These are phyloP conservation scores for Hymenopus coronatus DNA, from an alignment of 2,888 invertebrate genomes.

Conservation along the genomic window DNA sequence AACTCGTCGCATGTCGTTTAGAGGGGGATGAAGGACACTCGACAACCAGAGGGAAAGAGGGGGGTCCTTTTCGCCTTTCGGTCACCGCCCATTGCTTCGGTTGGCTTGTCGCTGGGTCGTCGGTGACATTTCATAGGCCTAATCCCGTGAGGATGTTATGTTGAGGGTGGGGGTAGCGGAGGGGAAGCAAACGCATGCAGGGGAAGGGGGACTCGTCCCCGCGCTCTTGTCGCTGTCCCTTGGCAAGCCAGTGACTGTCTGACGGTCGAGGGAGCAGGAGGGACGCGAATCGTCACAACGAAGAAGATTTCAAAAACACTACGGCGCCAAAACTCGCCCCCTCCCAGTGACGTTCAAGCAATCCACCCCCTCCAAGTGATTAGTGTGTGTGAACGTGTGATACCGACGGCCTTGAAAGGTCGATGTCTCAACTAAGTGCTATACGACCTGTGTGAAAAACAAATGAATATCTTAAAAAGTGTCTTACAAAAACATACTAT, in stretches of 20 bases:
- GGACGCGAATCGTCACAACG: background rate
- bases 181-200: background rate
- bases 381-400: background rate
- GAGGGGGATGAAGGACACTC: background rate
- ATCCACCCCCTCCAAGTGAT: background rate
- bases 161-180: background rate
- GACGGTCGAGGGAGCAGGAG: slow-evolving; percentile 5
- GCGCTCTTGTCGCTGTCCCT: background rate
- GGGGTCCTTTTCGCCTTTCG: background rate
- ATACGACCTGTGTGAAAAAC: background rate
- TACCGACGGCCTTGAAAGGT: background rate
- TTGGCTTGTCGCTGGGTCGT: slow-evolving; percentile 19
- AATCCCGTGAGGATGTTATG: slow-evolving; percentile 18
- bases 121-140: slow-evolving; percentile 22
- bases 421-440: background rate
- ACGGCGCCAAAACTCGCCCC: background rate
- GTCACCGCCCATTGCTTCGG: slow-evolving; percentile 15
- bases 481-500: background rate
- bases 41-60: background rate
- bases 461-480: background rate
- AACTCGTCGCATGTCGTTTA: background rate
- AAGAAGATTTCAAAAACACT: background rate
- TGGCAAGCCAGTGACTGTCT: slow-evolving; percentile 19
- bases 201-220: background rate
- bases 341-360: too few relatives aligned